Base-by-base conservation (phyloP, 2,797 vertebrate genomes). In the Moxostoma hubbsi region DNA sequence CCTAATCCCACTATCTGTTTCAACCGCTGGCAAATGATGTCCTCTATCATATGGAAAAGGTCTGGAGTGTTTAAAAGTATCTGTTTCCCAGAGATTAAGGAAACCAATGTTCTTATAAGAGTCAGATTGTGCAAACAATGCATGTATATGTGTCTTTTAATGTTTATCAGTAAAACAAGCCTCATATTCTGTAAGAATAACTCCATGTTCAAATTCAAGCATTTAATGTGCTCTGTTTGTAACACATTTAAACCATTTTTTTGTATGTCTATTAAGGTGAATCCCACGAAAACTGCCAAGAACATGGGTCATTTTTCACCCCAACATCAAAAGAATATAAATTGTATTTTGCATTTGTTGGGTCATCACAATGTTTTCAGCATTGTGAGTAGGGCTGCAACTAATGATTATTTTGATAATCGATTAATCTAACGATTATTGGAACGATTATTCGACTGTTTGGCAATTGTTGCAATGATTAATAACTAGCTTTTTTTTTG, bases 1-100 rank as follows among this genome's bases (percentile, higher is more conserved):
- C 58, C 76, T 78, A 84, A 82, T 83, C 80, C 76, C 4, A 1
- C 49, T 67, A 65, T 83, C 82, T 16, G 24, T 81, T 81, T 75
- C 55, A 5, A 59, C 49, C 18, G 55, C 6, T 43, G 47, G 49
- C 55, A 68, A 54, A 83, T 75, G 45, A 77, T 68, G 54, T 69
- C 49, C 59, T 46, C 51, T 5, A 45, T 77, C 77, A 54, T 77
- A 84, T 77, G 73, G 70, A 70, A 65, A 36, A 61, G 78, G 15
- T 63, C 54, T 47, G 11, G 15, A 11, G 47, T 13, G 72, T 66
- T 82, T 45, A 77, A 16, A 16, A 65, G 58, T 15, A 58, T 77
- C 75, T 53, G 61, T 59, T 47, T 65, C 9, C 15, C 16, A 10
- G 51, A 46, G 62, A 79, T 75, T 79, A 36, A n/a, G 12, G 66